Evolutionary conservation across 2,888 invertebrate species (phyloP), one percentile per base, ranked within the genome.

Genomic region (Rhyacophila evoluta): DNA sequence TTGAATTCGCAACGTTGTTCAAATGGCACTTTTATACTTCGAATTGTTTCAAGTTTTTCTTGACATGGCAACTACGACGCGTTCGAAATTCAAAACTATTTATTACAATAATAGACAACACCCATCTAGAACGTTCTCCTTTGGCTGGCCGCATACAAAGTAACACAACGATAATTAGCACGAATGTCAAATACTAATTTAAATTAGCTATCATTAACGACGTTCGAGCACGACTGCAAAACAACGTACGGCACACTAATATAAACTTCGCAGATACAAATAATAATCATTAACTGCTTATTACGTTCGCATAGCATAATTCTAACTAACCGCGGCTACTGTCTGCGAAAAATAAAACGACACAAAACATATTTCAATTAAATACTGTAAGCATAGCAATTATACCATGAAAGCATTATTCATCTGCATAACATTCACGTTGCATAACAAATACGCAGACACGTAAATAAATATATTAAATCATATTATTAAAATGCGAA

Each of bases 131-230:
- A 72, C 73, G 78, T 77, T 76, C 77, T 72, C 25, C 33, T 67
- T 77, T 27, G 11, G 77, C 29, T 29, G 55, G 55, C 55, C 55
- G 55, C 55, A 55, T 55, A 41, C 69, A 70, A 78, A 74, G 74
- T 74, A 69, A 69, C 78, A 29, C 69, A 69, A 29, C 39, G 79
- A 82, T 82, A 82, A 82, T 82, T 82, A 80, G 80, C 80, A 77
- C 77, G 78, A 82, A 82, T 80, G 80, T 82, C 79, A 80, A 78
- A 74, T 72, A 78, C 78, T 81, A 81, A 79, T 76, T 81, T 78
- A 78, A 75, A 81, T 82, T 82, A 82, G 80, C 67, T 29, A 75
- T 82, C 77, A 80, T 80, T 82, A 82, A 80, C 79, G 78, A 74
- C 39, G 79, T 19, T 73, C 73, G 41, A 19, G 25, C 55, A 55